phyloP scores from a whole-genome alignment of 2,797 vertebrate genomes.

The Intellagama lesueurii region DNA sequence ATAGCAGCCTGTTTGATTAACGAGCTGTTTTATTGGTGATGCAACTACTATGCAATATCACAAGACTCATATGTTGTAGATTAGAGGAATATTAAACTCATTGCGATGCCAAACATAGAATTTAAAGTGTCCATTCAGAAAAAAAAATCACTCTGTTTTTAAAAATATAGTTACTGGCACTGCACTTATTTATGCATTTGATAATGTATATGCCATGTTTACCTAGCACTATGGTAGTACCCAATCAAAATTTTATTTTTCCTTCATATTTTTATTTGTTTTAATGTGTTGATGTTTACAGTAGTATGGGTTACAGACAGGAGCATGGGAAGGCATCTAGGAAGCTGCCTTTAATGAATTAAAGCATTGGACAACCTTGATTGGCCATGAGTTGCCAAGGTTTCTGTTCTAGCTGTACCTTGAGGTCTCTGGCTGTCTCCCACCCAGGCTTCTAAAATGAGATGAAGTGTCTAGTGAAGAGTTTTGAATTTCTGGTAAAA shows the following conservation, averaged over 20 bases:
- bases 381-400: no score
- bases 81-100: slow-evolving; percentile 77
- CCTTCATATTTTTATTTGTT: slow-evolving; percentile 32
- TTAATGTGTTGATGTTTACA: slow-evolving; percentile 52
- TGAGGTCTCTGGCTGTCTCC: no score
- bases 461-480: no score
- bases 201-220: slow-evolving; percentile 69
- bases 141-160: slow-evolving; percentile 63
- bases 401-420: no score
- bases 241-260: slow-evolving; percentile 41
- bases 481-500: no score
- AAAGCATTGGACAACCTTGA: no score
- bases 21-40: slow-evolving; percentile 78
- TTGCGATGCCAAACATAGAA: slow-evolving; percentile 73
- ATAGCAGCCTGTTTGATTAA: slow-evolving; percentile 76
- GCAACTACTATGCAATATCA: slow-evolving; percentile 75
- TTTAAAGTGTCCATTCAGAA: slow-evolving; percentile 71
- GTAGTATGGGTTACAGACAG: slow-evolving; percentile 18
- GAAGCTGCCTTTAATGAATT: no score
- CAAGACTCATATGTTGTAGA: slow-evolving; percentile 74
- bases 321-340: no score
- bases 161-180: slow-evolving; percentile 40
- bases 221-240: slow-evolving; percentile 59
- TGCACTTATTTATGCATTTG: slow-evolving; percentile 69
- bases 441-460: no score